Evolutionary conservation across 2,888 invertebrate genomes (phyloP).

Genomic region (Tetramorium bicarinatum): DNA sequence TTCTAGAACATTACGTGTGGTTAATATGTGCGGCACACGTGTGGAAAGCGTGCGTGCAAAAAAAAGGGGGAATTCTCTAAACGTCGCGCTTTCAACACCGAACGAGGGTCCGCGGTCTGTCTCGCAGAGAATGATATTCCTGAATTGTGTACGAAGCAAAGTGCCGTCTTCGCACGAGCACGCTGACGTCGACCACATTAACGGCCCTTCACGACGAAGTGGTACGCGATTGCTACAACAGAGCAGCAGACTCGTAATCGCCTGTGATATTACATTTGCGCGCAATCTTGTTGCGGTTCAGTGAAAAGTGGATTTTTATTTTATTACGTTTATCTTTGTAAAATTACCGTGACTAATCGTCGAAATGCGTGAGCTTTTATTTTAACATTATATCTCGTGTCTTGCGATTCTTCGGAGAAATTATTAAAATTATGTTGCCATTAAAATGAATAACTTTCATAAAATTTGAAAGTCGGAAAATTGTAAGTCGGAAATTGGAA

Average conservation of each 20-base stretch:
- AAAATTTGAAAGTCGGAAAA: neutral
- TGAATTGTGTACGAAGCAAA: constrained; percentile 18
- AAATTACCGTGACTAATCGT: neutral
- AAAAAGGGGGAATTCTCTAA: constrained; percentile 18
- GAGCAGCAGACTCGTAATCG: constrained; percentile 32
- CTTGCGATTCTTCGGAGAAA: neutral
- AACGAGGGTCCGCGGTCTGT: constrained; percentile 6
- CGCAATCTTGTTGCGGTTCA: constrained; percentile 20
- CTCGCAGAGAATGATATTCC: constrained; percentile 8
- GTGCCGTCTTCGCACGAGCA: neutral
- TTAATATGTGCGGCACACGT: constrained; percentile 23
- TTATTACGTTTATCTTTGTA: neutral
- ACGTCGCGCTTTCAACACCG: constrained; percentile 34
- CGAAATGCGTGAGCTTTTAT: neutral
- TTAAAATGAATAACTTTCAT: neutral
- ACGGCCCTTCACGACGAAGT: constrained; percentile 32
- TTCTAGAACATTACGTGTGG: constrained; percentile 24
- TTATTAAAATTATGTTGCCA: neutral
- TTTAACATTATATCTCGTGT: neutral
- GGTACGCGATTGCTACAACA: constrained; percentile 38
- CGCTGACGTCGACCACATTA: neutral
- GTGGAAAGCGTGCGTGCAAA: constrained; percentile 1
- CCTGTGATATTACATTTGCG: constrained; percentile 31
- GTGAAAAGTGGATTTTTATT: neutral
- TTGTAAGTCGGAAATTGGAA: neutral